These are phyloP conservation scores for Syncerus caffer DNA, from an alignment of 2,797 vertebrate species.

Conservation along the genomic window DNA sequence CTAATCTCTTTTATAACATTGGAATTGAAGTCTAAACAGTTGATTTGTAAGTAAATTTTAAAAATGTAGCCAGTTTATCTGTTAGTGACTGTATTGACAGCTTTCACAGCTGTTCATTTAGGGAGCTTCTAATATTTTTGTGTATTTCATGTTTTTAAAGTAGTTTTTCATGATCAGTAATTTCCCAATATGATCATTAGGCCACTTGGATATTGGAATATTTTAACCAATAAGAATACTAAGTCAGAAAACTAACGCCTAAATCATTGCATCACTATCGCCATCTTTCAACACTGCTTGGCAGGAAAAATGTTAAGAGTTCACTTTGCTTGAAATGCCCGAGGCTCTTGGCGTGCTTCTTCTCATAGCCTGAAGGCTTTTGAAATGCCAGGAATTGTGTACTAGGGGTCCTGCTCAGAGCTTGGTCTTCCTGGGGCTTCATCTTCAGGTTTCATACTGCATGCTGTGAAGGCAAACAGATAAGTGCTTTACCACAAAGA, in stretches of 20 bases:
- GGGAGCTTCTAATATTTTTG: neutral
- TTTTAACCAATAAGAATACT: neutral
- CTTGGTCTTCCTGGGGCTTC: neutral
- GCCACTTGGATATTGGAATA: neutral
- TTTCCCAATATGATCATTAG: neutral
- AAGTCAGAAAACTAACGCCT: neutral
- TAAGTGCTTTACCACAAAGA: neutral
- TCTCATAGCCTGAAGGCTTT: constrained; percentile 4
- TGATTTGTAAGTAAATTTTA: constrained; percentile 10
- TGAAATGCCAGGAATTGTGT: neutral
- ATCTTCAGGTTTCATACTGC: neutral
- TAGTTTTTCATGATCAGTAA: neutral
- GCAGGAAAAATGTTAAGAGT: neutral
- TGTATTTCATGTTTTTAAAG: neutral
- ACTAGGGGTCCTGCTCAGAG: neutral
- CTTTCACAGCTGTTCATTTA: constrained; percentile 3
- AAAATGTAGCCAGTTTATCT: constrained; percentile 12
- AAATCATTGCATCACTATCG: neutral
- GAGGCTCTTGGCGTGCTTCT: neutral
- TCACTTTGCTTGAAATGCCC: constrained; percentile 5
- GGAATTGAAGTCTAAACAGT: neutral
- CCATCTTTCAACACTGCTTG: constrained; percentile 12
- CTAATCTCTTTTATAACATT: neutral
- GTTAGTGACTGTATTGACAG: neutral
- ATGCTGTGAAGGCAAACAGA: neutral